Conservation (phyloP, 2,888 invertebrate genomes). For the Melitaea athalia region DNA sequence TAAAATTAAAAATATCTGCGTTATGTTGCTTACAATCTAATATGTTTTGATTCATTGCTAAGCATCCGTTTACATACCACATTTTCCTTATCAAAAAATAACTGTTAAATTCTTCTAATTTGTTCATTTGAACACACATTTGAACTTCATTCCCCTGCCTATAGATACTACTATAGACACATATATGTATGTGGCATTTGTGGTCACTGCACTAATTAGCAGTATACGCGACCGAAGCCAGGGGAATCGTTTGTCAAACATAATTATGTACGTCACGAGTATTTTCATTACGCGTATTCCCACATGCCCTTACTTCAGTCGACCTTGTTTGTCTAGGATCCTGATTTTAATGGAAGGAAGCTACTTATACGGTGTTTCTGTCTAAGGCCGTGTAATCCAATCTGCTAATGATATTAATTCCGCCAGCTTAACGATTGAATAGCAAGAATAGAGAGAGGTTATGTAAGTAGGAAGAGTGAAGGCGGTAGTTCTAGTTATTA, state of each 20-base stretch:
- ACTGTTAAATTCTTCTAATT: no score
- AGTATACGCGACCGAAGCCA: neutral
- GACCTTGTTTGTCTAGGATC: constrained; percentile 4
- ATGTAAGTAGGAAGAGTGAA: neutral
- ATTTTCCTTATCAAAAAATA: no score
- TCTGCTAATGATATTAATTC: neutral
- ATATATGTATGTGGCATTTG: neutral
- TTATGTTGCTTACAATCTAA: no score
- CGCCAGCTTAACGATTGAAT: neutral
- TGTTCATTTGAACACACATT: no score
- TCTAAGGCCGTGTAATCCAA: neutral
- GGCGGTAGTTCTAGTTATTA: neutral
- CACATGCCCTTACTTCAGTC: constrained; percentile 2
- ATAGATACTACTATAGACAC: neutral
- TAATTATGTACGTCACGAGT: no score
- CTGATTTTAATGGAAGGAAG: neutral
- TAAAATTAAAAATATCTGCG: no score
- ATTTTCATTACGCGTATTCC: constrained; percentile 1
- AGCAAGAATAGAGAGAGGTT: neutral
- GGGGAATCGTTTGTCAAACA: neutral
- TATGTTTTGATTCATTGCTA: no score
- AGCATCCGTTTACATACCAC: no score
- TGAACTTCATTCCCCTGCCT: neutral
- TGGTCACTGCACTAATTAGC: neutral
- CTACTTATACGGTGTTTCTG: neutral